Base-by-base conservation (phyloP, 1,140 invertebrate genomes). In the Lithobius niger region DNA sequence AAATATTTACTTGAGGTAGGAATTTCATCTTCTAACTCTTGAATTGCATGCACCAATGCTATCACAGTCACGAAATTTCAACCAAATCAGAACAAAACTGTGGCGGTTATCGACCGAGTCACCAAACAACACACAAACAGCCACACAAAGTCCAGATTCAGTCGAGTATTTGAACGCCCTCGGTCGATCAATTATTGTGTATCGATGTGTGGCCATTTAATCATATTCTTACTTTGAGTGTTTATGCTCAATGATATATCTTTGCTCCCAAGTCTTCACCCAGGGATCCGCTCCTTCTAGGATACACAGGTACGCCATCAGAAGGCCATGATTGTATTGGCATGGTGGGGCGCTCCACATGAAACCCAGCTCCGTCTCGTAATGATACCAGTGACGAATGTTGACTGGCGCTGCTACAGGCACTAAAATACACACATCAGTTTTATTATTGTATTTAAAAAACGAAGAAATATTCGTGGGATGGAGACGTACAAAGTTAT, bases 241-340 rank as follows among this genome's bases (percentile, higher is more conserved):
- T 50, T 50, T 50, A 21, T 50, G 48, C 19, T 50, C 48, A 24
- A 50, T 26, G 27, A 26, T 50, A 21, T 50, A 50, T 4, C 48
- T 10, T 13, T 50, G 48, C 19, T 50, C 24, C 25, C 24, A 13
- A 6, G 3, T 19, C 6, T 27, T 27, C 3, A 26, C 25, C 48
- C 48, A 50, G 3, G 48, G 24, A 50, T 50, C 48, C 10, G 10
- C 3, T 27, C 48, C 48, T 50, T 50, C 25, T 3, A 50, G 6
- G 4, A 50, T 19, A 4, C 13, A 24, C 24, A 50, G 13, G 25
- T 50, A 50, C 13, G 48, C 48, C 3, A 27, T 26, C 3, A 50
- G 48, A 26, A 26, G 13, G 10, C 48, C 48, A 4, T 26, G 3
- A 4, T 13, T 25, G 22, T 24, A 4, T 50, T 50, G 24, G 19